Percentiles rank a stretch among this genome's conserved stretches.
These are phyloP conservation scores for Carassius gibelio DNA, from an alignment of 2,113 vertebrate genomes.

Conservation along the genomic window DNA sequence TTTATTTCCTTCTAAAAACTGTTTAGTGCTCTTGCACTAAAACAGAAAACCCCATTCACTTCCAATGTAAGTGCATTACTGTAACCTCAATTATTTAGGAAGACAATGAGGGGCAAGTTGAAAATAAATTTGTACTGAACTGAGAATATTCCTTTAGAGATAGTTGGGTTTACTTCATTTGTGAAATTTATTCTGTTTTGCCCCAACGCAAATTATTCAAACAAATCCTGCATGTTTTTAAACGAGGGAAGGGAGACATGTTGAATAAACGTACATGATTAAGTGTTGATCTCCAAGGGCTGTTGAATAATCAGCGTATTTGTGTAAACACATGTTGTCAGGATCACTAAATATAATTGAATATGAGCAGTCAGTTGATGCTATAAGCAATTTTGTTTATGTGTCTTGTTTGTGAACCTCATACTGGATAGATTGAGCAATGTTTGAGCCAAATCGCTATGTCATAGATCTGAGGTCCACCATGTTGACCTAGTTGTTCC, in stretches of 20 bases:
- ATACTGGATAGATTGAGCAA: constrained; percentile 5
- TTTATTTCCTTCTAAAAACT: background rate
- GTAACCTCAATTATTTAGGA: no score
- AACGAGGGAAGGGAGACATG: background rate
- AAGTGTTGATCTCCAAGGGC: background rate
- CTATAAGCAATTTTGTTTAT: no score
- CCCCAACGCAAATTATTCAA: background rate
- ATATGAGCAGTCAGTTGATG: background rate
- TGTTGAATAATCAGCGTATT: background rate
- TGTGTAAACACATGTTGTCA: background rate
- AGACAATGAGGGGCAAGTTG: background rate
- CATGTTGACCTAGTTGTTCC: constrained; percentile 27
- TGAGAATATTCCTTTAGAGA: background rate
- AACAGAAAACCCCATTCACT: background rate
- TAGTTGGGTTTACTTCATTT: background rate
- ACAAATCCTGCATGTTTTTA: background rate
- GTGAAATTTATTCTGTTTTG: background rate
- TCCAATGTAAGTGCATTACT: background rate
- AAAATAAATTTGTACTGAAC: background rate
- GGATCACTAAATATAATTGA: constrained; percentile 4
- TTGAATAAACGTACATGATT: background rate
- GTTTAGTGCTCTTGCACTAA: background rate
- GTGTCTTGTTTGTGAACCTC: constrained; percentile 1
- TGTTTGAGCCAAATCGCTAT: constrained; percentile 13
- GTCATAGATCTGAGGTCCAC: constrained; percentile 20